A percentile compares a stretch with the other conserved stretches of the same genome.
Evolutionary conservation across 2,113 vertebrate species (phyloP).

Genomic region (Varanus komodoensis): DNA sequence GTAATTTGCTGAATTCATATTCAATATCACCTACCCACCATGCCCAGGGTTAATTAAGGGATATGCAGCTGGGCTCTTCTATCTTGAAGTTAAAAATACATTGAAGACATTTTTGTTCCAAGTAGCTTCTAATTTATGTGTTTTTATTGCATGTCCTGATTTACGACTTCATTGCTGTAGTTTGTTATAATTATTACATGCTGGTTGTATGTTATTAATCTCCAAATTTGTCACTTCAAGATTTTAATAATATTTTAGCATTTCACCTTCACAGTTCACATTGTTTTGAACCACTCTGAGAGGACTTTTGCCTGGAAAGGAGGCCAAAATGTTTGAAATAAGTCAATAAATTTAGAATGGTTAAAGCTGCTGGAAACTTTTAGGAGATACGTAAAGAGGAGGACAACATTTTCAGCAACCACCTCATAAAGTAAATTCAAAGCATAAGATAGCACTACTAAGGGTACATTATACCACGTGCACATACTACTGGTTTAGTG

Average conservation of each 20-base stretch:
- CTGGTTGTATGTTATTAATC: not conserved
- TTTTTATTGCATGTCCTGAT: not conserved
- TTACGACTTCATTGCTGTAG: not conserved
- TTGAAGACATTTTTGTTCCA: not conserved
- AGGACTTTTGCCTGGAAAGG: not conserved
- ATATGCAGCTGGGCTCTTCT: not conserved
- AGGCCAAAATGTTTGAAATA: not conserved
- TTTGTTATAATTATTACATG: not conserved
- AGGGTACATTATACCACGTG: not conserved
- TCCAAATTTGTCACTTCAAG: not conserved
- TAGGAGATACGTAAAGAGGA: not conserved
- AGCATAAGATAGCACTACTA: not conserved
- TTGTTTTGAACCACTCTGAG: not conserved
- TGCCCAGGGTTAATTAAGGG: not conserved
- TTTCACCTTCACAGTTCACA: not conserved
- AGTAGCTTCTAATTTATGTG: not conserved
- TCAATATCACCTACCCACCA: not conserved
- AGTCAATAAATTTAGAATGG: not conserved
- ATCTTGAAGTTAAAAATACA: not conserved
- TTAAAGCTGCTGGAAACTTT: not conserved
- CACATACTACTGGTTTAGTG: not conserved
- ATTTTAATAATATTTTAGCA: too few relatives aligned
- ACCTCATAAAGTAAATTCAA: not conserved
- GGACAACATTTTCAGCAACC: too few relatives aligned
- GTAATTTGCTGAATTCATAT: not conserved